Base-by-base conservation (phyloP, 1,140 invertebrate species). In the Drosophila aff. region DNA sequence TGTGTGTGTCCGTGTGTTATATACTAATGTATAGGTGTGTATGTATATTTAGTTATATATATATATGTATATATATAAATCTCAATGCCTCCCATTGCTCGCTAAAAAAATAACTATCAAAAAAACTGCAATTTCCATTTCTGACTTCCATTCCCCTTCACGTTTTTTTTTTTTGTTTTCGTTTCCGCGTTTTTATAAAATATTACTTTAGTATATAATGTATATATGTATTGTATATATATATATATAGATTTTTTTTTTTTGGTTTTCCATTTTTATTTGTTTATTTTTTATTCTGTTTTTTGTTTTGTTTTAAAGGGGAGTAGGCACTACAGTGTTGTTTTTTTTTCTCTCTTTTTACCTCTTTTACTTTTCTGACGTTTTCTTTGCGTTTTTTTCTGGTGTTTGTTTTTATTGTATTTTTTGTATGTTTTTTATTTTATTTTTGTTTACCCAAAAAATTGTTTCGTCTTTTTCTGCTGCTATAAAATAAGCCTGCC, bases 281-380 rank as follows among this genome's bases (percentile, higher is more conserved):
- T 64, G 74, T 52, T 64, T 47, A 66, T 53, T 57, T 44, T 66
- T 64, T 46, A 55, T 82, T 81, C 60, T 36, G 53, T 66, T 41
- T 81, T 68, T 36, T 49, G 77, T 61, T 74, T 67, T 64, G 62
- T 58, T 62, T 73, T 76, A 46, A 64, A 72, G 81, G 81, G 83
- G 86, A 87, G 79, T 91, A 91, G 89, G 89, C 89, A 91, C 89
- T 91, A 91, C 89, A 91, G 89, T 92, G 86, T 91, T 81, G 64
- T 82, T 79, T 74, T 72, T 72, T 82, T 53, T 38, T 55, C 69
- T 78, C 61, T 76, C 63, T 79, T 79, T 47, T 79, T 76, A 47
- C 41, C 40, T 59, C 49, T 43, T 73, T 76, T 60, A 41, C 16
- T 52, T 21, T 68, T 76, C 57, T 76, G 60, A 61, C 74, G 64